Percentiles rank a stretch among this genome's conserved stretches.
These are phyloP conservation scores for Norana najaformis DNA, from an alignment of 2,888 invertebrate genomes.

Conservation along the genomic window DNA sequence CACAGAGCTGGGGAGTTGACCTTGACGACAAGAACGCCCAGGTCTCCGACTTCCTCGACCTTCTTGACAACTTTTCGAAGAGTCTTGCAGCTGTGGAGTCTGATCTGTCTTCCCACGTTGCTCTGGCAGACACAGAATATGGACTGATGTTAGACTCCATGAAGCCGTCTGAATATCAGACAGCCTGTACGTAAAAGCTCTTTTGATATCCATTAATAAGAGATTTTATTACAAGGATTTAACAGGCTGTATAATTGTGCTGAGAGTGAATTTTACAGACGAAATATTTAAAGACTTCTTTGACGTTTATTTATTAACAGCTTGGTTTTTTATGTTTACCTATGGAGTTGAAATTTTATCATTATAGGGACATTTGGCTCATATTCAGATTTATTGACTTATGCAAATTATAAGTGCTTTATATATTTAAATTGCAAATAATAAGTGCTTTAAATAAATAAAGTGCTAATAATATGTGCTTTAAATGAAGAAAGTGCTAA, in stretches of 20 bases:
- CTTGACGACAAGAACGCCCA: constrained; percentile 46
- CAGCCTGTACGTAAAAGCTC: constrained; percentile 37
- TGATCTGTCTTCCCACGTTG: constrained; percentile 50
- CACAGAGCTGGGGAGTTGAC: constrained; percentile 58
- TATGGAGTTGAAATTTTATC: not conserved
- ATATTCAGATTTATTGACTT: not conserved
- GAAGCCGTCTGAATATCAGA: constrained; percentile 59
- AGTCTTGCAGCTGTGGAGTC: constrained; percentile 60
- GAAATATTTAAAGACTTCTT: not conserved
- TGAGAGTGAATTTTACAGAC: not conserved
- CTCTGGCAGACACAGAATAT: constrained; percentile 57
- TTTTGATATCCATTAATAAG: no score
- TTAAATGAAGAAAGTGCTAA: no score
- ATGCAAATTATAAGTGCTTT: no score
- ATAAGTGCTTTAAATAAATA: not conserved
- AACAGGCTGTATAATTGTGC: no score
- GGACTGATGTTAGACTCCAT: constrained; percentile 55
- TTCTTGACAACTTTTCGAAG: constrained; percentile 58
- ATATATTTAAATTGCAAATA: no score
- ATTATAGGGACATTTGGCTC: not conserved
- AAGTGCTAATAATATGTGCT: no score
- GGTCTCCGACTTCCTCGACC: constrained; percentile 61
- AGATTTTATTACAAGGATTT: not conserved
- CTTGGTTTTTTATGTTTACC: not conserved
- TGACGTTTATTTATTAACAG: not conserved